Evolutionary conservation across 2,113 vertebrate genomes (phyloP), one percentile per base, ranked within the genome.

Genomic region (Opisthocomus hoazin): DNA sequence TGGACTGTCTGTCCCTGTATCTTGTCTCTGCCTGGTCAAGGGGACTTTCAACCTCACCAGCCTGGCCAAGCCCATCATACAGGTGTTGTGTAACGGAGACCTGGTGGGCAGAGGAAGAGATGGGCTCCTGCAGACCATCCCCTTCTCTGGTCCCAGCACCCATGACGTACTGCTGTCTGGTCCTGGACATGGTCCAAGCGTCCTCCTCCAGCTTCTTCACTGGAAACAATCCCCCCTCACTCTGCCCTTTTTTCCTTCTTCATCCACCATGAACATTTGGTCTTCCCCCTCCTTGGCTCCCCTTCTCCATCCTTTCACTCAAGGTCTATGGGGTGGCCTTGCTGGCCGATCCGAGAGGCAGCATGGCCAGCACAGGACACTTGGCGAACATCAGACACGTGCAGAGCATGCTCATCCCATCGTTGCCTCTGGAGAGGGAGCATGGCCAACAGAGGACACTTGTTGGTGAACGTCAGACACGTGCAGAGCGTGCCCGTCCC

Each of bases 361-460:
- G 4, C 10, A 2, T 9, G 37, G 45, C 64, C 80, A 87, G 39
- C 10, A 80, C 61, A 45, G 36, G 54, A 26, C 58, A 50, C 16
- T 34, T 27, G 51, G 16, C 58, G 69, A 65, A 41, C 41, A 75
- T 26, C 46, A 71, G 56, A 17, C 45, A 23, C 10, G 3, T 53
- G 45, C 39, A 18, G 48, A 11, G 3, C 0, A 27, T 64, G 29
- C 80, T 56, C 39, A 36, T 74, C 76, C 61, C 74, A 24, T 5
- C 34, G 24, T n/a, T 39, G 26, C 43, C 61, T 43, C 60, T 0
- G 0, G 8, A 43, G 16, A 0, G 1, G 21, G 89, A 18, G 4
- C 10, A 2, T 9, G 37, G 43, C 64, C 80, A 89, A n/a, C 9
- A 80, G 61, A 45, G 36, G 54, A 26, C 63, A 48, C 15, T 34